Conservation (phyloP, 2,888 invertebrate species). For the Apodemia mormo region DNA sequence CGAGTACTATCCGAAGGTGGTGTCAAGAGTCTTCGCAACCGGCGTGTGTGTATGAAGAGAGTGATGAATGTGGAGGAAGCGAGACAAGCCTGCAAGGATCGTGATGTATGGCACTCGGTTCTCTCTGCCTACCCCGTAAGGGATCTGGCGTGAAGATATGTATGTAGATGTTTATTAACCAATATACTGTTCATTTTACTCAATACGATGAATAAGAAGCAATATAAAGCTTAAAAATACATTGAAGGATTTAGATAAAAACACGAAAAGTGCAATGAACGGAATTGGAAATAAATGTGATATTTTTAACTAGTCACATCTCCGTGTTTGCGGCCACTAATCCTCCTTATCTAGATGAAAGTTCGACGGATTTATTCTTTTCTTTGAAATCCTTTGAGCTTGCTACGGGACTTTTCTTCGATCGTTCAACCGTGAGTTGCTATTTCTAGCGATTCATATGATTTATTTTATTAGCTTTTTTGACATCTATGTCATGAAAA, state of each 20-base stretch:
- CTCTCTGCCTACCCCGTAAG: no score
- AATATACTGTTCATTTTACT: no score
- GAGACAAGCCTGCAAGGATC: no score
- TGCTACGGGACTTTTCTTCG: neutral
- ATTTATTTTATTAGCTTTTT: neutral
- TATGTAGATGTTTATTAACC: no score
- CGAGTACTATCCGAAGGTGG: no score
- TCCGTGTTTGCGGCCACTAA: constrained; percentile 6
- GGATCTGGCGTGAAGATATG: no score
- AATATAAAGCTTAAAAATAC: no score
- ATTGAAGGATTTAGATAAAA: neutral
- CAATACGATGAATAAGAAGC: no score
- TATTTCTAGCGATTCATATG: constrained; percentile 3
- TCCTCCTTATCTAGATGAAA: constrained; percentile 13
- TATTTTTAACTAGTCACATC: constrained; percentile 10
- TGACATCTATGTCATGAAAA: neutral
- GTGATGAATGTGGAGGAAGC: no score
- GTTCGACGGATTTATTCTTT: constrained; percentile 13
- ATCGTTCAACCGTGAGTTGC: constrained; percentile 9
- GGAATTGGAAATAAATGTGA: constrained; percentile 5
- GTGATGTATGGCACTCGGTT: no score
- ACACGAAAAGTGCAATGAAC: neutral
- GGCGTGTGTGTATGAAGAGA: no score
- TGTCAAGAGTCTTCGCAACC: no score
- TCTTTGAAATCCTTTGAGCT: constrained; percentile 13